Conservation (phyloP, 2,113 vertebrate species). For the Microcebus ravelobensis region DNA sequence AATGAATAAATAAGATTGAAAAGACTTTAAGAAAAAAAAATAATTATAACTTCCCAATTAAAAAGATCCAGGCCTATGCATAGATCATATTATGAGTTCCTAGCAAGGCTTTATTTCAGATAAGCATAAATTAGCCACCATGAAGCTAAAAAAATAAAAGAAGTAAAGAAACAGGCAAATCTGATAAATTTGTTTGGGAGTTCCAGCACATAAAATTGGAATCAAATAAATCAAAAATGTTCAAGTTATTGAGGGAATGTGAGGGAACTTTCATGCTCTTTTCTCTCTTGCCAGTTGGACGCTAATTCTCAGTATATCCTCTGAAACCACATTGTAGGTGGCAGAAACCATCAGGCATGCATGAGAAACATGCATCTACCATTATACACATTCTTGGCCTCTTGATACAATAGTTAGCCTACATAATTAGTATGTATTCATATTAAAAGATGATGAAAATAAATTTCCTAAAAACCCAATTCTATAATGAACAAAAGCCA, state of each 20-base stretch:
- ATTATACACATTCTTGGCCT: too few relatives aligned
- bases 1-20: neutral
- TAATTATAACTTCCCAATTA: neutral
- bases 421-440: too few relatives aligned
- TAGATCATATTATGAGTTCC: neutral
- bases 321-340: too few relatives aligned
- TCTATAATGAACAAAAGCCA: too few relatives aligned
- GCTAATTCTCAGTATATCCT: too few relatives aligned
- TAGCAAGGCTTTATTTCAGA: neutral
- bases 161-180: neutral
- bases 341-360: too few relatives aligned
- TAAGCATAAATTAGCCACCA: neutral
- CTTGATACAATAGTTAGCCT: too few relatives aligned
- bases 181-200: neutral
- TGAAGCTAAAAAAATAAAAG: neutral
- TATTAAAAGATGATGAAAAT: too few relatives aligned
- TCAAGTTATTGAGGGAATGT: neutral
- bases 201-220: neutral
- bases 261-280: neutral
- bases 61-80: neutral
- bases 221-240: neutral
- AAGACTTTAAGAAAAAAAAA: neutral
- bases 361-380: too few relatives aligned
- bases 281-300: too few relatives aligned
- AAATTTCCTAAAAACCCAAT: too few relatives aligned